phyloP scores from a whole-genome alignment of 2,797 vertebrate genomes.

The Microctenopoma steveboyesi region DNA sequence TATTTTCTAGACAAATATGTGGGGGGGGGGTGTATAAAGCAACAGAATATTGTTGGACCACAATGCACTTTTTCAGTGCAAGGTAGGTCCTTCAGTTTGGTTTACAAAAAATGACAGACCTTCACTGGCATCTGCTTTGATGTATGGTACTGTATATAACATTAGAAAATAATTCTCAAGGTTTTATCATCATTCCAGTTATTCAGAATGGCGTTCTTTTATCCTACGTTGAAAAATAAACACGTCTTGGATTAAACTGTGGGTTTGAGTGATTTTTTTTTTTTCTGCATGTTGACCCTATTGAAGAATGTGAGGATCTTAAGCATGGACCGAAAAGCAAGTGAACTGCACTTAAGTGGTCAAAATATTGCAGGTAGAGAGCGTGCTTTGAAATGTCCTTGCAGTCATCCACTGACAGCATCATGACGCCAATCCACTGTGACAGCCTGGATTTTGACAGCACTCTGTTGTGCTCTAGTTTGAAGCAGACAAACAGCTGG shows the following conservation, averaged over 20 bases:
- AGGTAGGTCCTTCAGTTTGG: slow-evolving; percentile 94
- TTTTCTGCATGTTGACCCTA: not conserved
- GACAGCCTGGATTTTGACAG: slow-evolving; percentile 17
- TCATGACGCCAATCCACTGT: slow-evolving; percentile 17
- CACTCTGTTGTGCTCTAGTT: slow-evolving; percentile 2
- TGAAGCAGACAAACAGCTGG: slow-evolving; percentile 10
- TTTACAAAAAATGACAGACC: slow-evolving; percentile 91
- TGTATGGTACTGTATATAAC: slow-evolving; percentile 91
- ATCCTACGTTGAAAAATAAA: slow-evolving; percentile 99
- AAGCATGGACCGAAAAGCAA: not conserved
- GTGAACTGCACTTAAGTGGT: not conserved
- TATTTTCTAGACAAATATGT: slow-evolving; percentile 94
- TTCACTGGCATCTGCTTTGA: slow-evolving; percentile 90
- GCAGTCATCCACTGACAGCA: slow-evolving; percentile 9
- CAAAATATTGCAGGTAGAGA: not conserved
- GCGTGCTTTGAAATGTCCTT: slow-evolving; percentile 3
- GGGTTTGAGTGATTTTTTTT: slow-evolving; percentile 69
- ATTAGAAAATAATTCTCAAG: slow-evolving; percentile 89
- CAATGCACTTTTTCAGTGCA: slow-evolving; percentile 88
- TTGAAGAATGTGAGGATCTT: not conserved
- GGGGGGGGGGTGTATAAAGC: slow-evolving; percentile 78
- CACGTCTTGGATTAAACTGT: slow-evolving; percentile 90
- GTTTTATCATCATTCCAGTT: slow-evolving; percentile 95
- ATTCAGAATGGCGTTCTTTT: slow-evolving; percentile 93
- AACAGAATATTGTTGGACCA: slow-evolving; percentile 95